Evolutionary conservation across 2,113 vertebrate genomes (phyloP), one percentile per base, ranked within the genome.

Genomic region (Odocoileus hemionus): DNA sequence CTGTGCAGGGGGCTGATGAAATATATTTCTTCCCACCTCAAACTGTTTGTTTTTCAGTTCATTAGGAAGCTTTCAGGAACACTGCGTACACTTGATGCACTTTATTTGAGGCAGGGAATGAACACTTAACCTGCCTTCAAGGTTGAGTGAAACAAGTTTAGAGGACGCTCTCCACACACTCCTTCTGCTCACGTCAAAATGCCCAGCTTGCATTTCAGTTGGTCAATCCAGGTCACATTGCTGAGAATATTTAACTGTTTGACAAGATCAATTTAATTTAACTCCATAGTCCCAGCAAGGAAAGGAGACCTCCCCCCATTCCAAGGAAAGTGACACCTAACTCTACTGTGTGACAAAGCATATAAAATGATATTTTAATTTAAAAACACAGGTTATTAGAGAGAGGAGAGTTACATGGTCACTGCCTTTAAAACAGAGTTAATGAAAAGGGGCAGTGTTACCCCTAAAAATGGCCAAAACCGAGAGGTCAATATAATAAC

Each of bases 1-100:
- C 99, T 95, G 89, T 98, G 98, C 98, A 98, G 99, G 99, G 98
- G 98, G 98, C 98, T 99, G 99, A 99, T 99, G 98, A 99, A 97
- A 98, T 95, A 25, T 58, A 76, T 60, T 96, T 94, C 84, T 95
- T 97, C 95, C 88, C 54, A 90, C 96, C 92, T 94, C 97, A 78
- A 92, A 96, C 74, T 97, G 97, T 97, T 98, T 98, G 97, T 94
- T 98, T 98, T 96, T 98, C 95, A 93, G 96, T 86, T 98, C 98
- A 98, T 97, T 97, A 98, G 93, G 96, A 98, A 97, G 89, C 91
- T 98, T 98, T 97, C 93, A 52, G 97, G 97, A 98, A 97, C 95
- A 82, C 96, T 94, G 96, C 83, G 60, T 39, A 96, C 61, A 85
- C 78, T 95, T 50, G 90, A 92, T 94, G 84, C 76, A 95, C 96